Base-by-base conservation (phyloP, 2,888 invertebrate species). In the Drosophila borborema region DNA sequence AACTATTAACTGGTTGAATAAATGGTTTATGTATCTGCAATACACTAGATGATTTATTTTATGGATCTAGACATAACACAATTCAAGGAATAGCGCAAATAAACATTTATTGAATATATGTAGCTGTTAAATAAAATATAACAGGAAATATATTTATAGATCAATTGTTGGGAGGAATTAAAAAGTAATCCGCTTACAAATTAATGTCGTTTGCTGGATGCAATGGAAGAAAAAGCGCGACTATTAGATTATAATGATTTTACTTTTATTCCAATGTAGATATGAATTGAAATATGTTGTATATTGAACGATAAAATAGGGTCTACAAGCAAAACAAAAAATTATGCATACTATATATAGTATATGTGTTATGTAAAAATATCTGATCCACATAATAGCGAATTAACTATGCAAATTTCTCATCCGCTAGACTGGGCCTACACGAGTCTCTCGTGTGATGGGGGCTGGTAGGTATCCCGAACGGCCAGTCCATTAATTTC, bases 261-360 rank as follows among this genome's bases (percentile, higher is more conserved):
- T 61, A 62, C 20, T 45, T 69, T 61, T 70, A 51, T 75, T 75
- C 41, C 64, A 54, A n/a, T 70, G 63, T 51, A 70, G 60, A 75
- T 61, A 70, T 65, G 63, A 75, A 71, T 75, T 63, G 56, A 65
- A 66, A 45, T 54, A 23, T 49, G 38, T 63, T 3, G 70, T 54
- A 59, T 60, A 63, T 69, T 64, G 63, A 84, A 79, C 73, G 59
- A 41, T 73, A 78, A 31, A 72, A 66, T 72, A 72, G 64, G 48
- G 41, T 38, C 72, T 84, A 84, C 82, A 71, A 84, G 82, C 82
- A 74, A 77, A 70, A 71, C 49, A 63, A 68, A 46, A 74, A 72
- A 62, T 49, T 49, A 71, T 62, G 75, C 78, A 79, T 54, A 51
- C 64, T 49, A 65, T 16, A 38, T 65, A 65, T 38, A 23, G 36